Evolutionary conservation across 2,113 vertebrate genomes (phyloP).

Genomic region (Onychostruthus taczanowskii): DNA sequence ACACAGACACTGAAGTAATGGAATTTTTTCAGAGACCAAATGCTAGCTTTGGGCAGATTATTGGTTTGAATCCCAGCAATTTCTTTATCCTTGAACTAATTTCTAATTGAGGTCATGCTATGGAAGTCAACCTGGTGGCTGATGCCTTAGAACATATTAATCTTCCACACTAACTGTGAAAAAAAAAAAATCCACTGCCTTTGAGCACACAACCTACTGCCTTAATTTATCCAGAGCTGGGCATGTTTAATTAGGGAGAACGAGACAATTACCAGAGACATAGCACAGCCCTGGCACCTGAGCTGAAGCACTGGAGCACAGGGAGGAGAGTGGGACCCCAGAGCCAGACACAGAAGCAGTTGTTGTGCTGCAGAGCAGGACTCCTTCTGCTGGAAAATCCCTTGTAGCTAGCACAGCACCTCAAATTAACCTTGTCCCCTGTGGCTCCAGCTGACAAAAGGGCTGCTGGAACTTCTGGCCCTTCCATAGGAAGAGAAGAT

Average conservation of each 20-base stretch:
- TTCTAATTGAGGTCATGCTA: slow-evolving; percentile 26
- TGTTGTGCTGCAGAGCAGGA: not conserved
- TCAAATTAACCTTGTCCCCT: not conserved
- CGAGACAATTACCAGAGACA: not conserved
- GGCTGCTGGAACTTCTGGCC: not conserved
- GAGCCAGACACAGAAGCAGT: not conserved
- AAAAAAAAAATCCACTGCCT: not conserved
- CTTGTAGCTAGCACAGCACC: not conserved
- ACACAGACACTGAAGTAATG: not conserved
- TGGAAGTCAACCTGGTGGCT: not conserved
- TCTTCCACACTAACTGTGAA: not conserved
- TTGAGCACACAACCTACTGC: not conserved
- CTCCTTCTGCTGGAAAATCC: not conserved
- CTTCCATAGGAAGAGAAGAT: not conserved
- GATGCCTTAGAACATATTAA: not conserved
- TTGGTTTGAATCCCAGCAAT: not conserved
- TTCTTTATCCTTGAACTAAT: slow-evolving; percentile 40
- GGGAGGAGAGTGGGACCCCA: not conserved
- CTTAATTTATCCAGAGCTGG: not conserved
- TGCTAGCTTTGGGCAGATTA: not conserved
- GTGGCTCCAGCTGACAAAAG: not conserved
- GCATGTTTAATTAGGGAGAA: not conserved
- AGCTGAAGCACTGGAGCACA: not conserved
- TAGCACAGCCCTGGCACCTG: not conserved
- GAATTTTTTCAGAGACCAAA: not conserved